These are phyloP conservation scores for Trimorus sp. DNA, from an alignment of 2,888 invertebrate genomes.

Conservation along the genomic window DNA sequence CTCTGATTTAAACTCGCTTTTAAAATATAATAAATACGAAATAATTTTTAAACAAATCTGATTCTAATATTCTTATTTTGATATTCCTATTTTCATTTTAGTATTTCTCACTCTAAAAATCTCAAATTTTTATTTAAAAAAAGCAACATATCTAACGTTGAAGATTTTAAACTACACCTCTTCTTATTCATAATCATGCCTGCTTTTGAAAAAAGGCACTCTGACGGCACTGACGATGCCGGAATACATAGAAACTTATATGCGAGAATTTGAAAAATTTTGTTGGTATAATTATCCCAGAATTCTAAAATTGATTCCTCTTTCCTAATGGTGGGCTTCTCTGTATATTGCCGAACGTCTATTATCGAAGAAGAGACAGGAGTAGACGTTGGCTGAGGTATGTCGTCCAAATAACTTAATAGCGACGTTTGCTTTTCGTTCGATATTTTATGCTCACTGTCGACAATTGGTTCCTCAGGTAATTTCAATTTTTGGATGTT, in stretches of 20 bases:
- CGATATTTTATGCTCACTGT: no score
- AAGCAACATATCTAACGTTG: background rate
- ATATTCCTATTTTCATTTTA: no score
- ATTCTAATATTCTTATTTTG: no score
- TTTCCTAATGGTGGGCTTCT: slow-evolving; percentile 16
- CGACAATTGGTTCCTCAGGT: no score
- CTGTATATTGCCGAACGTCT: slow-evolving; percentile 13
- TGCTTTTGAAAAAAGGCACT: slow-evolving; percentile 31
- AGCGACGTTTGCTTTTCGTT: background rate
- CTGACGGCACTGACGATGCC: slow-evolving; percentile 27
- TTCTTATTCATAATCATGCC: slow-evolving; percentile 26
- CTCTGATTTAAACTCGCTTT: no score
- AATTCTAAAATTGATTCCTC: background rate
- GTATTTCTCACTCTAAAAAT: no score
- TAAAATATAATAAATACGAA: no score
- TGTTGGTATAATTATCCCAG: slow-evolving; percentile 14
- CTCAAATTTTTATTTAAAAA: slow-evolving; percentile 32
- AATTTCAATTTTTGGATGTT: background rate
- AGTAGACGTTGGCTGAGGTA: background rate
- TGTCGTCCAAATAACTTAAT: slow-evolving; percentile 4
- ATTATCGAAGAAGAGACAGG: slow-evolving; percentile 13
- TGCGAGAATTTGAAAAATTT: slow-evolving; percentile 2
- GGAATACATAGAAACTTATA: slow-evolving; percentile 23
- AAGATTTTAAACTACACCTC: slow-evolving; percentile 4
- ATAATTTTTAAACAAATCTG: no score